A percentile compares a stretch with the other conserved stretches of the same genome.
These are phyloP conservation scores for Agonopterix alstromeriana DNA, from an alignment of 2,888 invertebrate species.

Conservation along the genomic window DNA sequence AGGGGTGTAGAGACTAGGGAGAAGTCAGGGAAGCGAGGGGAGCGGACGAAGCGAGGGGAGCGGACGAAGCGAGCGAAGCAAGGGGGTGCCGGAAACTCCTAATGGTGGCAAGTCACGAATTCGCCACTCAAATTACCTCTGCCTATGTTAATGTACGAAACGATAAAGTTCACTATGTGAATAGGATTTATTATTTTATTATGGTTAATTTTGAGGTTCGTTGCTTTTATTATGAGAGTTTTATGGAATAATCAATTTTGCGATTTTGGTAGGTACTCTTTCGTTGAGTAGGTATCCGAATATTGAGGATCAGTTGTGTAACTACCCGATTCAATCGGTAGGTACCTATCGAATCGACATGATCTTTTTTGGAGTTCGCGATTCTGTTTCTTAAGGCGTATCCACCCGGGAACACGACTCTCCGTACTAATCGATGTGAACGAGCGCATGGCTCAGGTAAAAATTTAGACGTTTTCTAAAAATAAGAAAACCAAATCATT, in stretches of 20 bases:
- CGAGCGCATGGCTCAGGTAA: too few relatives aligned
- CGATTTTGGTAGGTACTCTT: background rate
- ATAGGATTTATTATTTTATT: conserved; percentile 10
- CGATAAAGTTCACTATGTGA: conserved; percentile 9
- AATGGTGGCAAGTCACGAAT: conserved; percentile 66
- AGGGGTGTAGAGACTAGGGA: conserved; percentile 19
- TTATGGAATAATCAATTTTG: background rate
- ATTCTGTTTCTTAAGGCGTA: too few relatives aligned
- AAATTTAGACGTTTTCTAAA: too few relatives aligned
- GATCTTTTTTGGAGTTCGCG: too few relatives aligned
- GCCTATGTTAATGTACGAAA: conserved; percentile 28
- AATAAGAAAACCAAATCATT: too few relatives aligned
- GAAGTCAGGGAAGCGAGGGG: conserved; percentile 18
- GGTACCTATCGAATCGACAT: too few relatives aligned
- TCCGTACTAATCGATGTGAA: too few relatives aligned
- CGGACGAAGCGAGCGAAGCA: conserved; percentile 16
- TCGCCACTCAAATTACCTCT: conserved; percentile 41
- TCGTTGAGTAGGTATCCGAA: too few relatives aligned
- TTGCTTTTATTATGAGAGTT: background rate
- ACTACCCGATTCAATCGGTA: too few relatives aligned
- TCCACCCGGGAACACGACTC: too few relatives aligned
- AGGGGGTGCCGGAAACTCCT: conserved; percentile 44
- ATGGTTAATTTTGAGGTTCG: background rate
- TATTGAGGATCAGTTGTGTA: too few relatives aligned
- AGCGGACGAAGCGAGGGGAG: conserved; percentile 17